Evolutionary conservation across 2,888 invertebrate species (phyloP), one percentile per base, ranked within the genome.

Genomic region (Cremastinae sp.): DNA sequence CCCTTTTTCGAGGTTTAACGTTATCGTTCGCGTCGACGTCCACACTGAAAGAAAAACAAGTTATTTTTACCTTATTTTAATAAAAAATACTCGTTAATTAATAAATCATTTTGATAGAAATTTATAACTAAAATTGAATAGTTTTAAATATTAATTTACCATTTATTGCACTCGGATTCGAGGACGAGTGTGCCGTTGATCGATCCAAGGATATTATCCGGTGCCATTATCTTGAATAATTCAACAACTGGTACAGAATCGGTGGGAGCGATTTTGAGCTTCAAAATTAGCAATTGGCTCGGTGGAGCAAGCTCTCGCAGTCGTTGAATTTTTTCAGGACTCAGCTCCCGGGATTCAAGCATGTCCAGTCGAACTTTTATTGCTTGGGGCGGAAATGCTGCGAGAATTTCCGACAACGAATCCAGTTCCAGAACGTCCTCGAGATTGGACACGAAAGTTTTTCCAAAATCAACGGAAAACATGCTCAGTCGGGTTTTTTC

Each of bases 121-220:
- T n/a, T n/a, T n/a, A n/a, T n/a, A n/a, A n/a, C n/a, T n/a, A n/a
- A n/a, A n/a, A n/a, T n/a, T n/a, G n/a, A n/a, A n/a, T n/a, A n/a
- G n/a, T n/a, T n/a, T 28, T 28, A 28, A 41, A 41, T 5, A 8
- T n/a, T 5, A 41, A 18, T 51, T 53, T 16, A 65, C 64, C 12
- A 41, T 35, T 56, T 45, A 4, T 4, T 43, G 18, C 51, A 51
- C 10, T 65, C 53, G 39, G 35, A 56, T 83, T 94, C 94, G 83
- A 94, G 90, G 39, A 91, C 90, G 53, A 96, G 92, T 10, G 93
- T 92, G 83, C 93, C 93, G 88, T 95, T 95, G 74, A 96, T 93
- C 70, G 93, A 94, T 82, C 92, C 93, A 75, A 95, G 90, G 37
- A 92, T 91, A 82, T 93, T 92, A 80, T 92, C 92, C 12, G 93